A percentile compares a stretch with the other conserved stretches of the same genome.
Conservation (phyloP, 2,113 vertebrate genomes). For the Ctenomys sociabilis region DNA sequence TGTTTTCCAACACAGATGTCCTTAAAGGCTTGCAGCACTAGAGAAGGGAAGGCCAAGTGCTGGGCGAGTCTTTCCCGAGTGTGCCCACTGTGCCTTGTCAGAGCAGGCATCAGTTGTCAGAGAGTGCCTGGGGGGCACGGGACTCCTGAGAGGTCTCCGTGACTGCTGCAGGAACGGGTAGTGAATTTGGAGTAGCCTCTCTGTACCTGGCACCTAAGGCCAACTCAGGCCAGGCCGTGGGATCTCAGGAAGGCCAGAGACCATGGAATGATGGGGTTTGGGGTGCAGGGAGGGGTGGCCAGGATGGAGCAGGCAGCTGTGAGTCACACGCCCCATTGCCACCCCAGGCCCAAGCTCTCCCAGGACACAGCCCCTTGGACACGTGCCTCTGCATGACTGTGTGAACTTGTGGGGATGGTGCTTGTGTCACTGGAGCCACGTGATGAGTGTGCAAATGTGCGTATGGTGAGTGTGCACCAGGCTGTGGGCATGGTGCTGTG, state of each 20-base stretch:
- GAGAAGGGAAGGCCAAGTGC: background rate
- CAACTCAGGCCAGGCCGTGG: background rate
- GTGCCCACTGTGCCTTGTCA: background rate
- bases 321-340: background rate
- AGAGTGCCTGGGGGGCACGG: background rate
- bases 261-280: background rate
- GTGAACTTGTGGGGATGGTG: background rate
- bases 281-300: background rate
- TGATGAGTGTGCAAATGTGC: background rate
- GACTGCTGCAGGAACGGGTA: background rate
- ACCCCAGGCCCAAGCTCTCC: background rate
- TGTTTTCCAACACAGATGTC: background rate
- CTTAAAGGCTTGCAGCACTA: background rate
- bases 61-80: background rate
- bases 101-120: background rate
- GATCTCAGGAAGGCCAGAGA: background rate
- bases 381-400: background rate
- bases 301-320: accelerated
- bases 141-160: background rate
- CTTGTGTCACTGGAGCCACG: background rate
- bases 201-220: background rate
- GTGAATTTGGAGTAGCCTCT: background rate
- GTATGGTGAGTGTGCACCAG: conserved; percentile 16
- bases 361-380: background rate
- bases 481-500: background rate